Evolutionary conservation across 2,888 invertebrate species (phyloP), one percentile per base, ranked within the genome.

Genomic region (Coecobrya sp.): DNA sequence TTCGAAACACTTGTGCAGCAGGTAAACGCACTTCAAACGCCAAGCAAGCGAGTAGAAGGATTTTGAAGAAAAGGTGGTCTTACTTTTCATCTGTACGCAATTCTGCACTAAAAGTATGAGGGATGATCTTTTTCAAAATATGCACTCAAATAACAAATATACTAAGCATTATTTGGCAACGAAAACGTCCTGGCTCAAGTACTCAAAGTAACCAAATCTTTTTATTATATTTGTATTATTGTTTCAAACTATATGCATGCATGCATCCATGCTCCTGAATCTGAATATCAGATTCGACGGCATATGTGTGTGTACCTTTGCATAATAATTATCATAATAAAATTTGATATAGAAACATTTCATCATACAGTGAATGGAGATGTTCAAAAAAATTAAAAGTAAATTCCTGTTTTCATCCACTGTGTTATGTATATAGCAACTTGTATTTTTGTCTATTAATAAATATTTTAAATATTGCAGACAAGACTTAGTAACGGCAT

Each of bases 111-210:
- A 25, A 62, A 27, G 25, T n/a, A 25, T 68, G 30, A 30, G 30
- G 16, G 30, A 16, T 68, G 30, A 30, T 13, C 36, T 13, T 16
- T 68, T 30, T 27, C 8, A 16, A 30, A 68, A 68, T 68, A 10
- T 30, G 13, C 13, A n/a, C 16, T 30, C 68, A 68, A 68, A 30
- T 0, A 27, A 22, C 62, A 62, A 11, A 3, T 10, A 3, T 10
- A 62, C 10, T 8, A 68, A 68, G 30, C 27, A 68, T 7, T 27
- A 62, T 30, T 68, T 68, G 68, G 68, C 68, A 68, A 68, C 68
- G 30, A 30, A 68, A 68, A 16, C 25, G 8, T 62, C 68, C 68
- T 68, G 68, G 68, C 68, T 68, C 68, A 30, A 68, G 68, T 68
- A 22, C 22, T 68, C 22, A 27, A 68, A 68, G 68, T 30, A 30